phyloP scores from a whole-genome alignment of 2,797 vertebrate genomes.

The Falco biarmicus region DNA sequence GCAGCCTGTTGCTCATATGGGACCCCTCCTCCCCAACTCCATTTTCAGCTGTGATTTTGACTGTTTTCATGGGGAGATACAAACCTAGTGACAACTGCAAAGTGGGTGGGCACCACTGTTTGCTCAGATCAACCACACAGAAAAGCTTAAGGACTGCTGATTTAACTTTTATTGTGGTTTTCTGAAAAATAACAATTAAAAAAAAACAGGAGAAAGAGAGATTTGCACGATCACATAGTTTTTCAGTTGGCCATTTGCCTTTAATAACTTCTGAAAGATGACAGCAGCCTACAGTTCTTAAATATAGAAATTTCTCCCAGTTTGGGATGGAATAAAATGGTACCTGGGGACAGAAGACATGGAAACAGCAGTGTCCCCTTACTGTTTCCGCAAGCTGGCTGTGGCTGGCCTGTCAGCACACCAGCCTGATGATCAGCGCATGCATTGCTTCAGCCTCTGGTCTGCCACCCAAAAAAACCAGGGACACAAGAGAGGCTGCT shows the following conservation, averaged over 20 bases:
- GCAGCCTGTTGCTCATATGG: not conserved
- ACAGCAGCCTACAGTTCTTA: not conserved
- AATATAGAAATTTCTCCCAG: not conserved
- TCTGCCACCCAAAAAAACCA: not conserved
- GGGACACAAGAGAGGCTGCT: not conserved
- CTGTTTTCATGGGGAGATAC: not conserved
- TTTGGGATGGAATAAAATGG: not conserved
- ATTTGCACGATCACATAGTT: not conserved
- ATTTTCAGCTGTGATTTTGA: not conserved
- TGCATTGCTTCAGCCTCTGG: not conserved
- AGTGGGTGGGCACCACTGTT: slow-evolving; percentile 33
- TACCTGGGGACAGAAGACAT: not conserved
- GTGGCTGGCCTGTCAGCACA: not conserved
- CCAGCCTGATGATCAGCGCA: accelerated
- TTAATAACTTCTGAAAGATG: not conserved
- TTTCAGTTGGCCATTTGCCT: not conserved
- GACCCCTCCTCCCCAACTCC: not conserved
- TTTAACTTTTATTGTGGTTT: not conserved
- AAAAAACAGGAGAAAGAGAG: not conserved
- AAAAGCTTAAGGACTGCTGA: slow-evolving; percentile 12
- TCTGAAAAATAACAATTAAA: not conserved
- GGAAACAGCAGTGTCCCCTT: not conserved
- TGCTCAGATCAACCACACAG: not conserved
- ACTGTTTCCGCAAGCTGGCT: not conserved
- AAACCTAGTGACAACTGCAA: not conserved